Evolutionary conservation across 2,113 vertebrate species (phyloP), one percentile per base, ranked within the genome.

Genomic region (Sclerurus mexicanus): DNA sequence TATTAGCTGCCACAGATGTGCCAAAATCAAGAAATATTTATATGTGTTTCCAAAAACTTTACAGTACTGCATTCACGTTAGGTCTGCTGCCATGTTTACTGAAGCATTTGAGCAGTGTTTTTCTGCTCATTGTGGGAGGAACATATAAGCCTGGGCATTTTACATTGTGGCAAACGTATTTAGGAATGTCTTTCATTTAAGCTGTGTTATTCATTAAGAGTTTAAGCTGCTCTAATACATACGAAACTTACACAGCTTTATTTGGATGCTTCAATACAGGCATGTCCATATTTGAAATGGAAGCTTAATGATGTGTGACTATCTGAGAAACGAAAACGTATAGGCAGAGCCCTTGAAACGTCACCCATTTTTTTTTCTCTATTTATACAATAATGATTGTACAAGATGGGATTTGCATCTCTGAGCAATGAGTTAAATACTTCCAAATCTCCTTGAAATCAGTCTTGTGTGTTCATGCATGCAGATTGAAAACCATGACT

Each of bases 361-460:
- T 60, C 47, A 73, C 63, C 44, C 17, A 15, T 66, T 72, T 89
- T 83, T 72, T 79, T 42, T 37, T 9, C 50, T 33, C 31, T 84
- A 5, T 15, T 88, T 95, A 85, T 78, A 52, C 59, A 58, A 39
- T 90, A 91, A 55, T 55, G 79, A 78, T 90, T 71, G 24, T 85
- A 79, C 91, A 86, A 80, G 80, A 85, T 76, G 64, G 58, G 76
- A 91, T 96, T 95, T 96, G 69, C 77, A 76, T 93, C 83, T 93
- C 62, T 88, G 47, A 90, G 64, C 91, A 95, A 83, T 79, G 87
- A 95, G 83, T 97, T 94, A 90, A 94, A 95, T 96, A 84, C 69
- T 85, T 91, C 77, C 19, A 97, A 33, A 91, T 97, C 80, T 97
- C 94, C 93, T 97, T 97, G 92, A 97, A 98, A 97, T 96, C 96